These are phyloP conservation scores for Drosophila kepulauana DNA, from an alignment of 1,140 invertebrate species.

Conservation along the genomic window DNA sequence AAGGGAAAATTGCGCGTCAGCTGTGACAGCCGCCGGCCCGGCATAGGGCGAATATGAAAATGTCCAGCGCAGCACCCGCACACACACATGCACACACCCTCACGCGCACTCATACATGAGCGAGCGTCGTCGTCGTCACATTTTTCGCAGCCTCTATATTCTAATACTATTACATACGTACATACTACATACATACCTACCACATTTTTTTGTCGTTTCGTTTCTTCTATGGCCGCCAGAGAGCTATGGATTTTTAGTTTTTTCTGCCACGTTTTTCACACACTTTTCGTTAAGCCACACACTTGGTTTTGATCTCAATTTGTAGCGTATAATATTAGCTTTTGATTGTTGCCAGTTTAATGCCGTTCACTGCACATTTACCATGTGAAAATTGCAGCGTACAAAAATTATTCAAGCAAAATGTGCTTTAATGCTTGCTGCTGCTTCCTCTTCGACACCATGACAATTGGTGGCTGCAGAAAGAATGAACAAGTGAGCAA, in stretches of 20 bases:
- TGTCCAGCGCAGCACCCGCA: slow-evolving; percentile 74
- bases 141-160: slow-evolving; percentile 53
- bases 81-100: slow-evolving; percentile 33
- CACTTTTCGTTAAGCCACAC: slow-evolving; percentile 51
- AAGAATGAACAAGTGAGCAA: slow-evolving; percentile 59
- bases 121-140: slow-evolving; percentile 27
- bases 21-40: slow-evolving; percentile 28
- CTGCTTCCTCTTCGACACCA: slow-evolving; percentile 66
- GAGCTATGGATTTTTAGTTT: slow-evolving; percentile 61
- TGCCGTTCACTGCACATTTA: slow-evolving; percentile 30
- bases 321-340: slow-evolving; percentile 55
- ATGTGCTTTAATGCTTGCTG: slow-evolving; percentile 73
- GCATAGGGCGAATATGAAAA: slow-evolving; percentile 48
- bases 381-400: slow-evolving; percentile 40
- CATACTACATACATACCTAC: slow-evolving; percentile 58
- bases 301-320: slow-evolving; percentile 55
- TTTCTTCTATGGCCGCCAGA: slow-evolving; percentile 42
- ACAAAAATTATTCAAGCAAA: slow-evolving; percentile 54
- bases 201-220: slow-evolving; percentile 64
- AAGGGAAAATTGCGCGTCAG: slow-evolving; percentile 28
- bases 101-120: slow-evolving; percentile 3
- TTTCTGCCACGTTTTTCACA: slow-evolving; percentile 78
- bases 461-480: slow-evolving; percentile 74
- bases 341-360: slow-evolving; percentile 51
- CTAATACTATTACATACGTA: slow-evolving; percentile 52